phyloP scores from a whole-genome alignment of 1,140 invertebrate genomes.

The Ceratitis capitata region DNA sequence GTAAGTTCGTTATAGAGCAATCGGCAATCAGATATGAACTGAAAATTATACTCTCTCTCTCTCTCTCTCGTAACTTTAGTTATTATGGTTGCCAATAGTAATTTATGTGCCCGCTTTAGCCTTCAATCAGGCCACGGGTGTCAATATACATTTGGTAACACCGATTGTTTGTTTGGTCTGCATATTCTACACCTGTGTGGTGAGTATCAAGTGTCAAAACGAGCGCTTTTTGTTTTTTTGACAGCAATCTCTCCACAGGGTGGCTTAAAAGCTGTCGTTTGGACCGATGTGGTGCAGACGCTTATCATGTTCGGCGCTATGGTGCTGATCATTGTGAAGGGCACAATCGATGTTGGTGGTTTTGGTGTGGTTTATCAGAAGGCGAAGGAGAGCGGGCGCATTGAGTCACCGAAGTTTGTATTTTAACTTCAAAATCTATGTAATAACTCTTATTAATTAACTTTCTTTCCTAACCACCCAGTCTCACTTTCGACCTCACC shows the following conservation, averaged over 20 bases:
- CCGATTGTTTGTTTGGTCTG: conserved; percentile 87
- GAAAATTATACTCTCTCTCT: not conserved
- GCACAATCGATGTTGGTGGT: conserved; percentile 82
- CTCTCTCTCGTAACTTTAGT: conserved; percentile 60
- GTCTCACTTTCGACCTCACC: conserved; percentile 74
- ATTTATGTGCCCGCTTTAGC: conserved; percentile 76
- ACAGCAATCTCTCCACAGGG: conserved; percentile 71
- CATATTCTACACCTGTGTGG: conserved; percentile 91
- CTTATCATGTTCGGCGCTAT: conserved; percentile 86
- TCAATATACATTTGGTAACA: conserved; percentile 84
- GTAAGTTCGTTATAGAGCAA: conserved; percentile 66
- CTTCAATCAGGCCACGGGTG: conserved; percentile 83
- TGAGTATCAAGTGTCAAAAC: conserved; percentile 67
- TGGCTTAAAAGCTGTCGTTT: conserved; percentile 91
- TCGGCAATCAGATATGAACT: not conserved
- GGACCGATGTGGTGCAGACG: conserved; percentile 92
- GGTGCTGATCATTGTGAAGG: conserved; percentile 81
- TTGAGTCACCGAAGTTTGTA: conserved; percentile 79
- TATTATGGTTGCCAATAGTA: conserved; percentile 73
- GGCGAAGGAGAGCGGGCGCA: conserved; percentile 76
- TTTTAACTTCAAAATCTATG: not conserved
- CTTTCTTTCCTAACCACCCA: conserved; percentile 63
- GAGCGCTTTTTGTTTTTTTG: not conserved
- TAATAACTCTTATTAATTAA: not conserved
- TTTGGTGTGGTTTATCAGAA: conserved; percentile 74